phyloP scores from a whole-genome alignment of 1,140 invertebrate species.

The Papilio aristodemus region DNA sequence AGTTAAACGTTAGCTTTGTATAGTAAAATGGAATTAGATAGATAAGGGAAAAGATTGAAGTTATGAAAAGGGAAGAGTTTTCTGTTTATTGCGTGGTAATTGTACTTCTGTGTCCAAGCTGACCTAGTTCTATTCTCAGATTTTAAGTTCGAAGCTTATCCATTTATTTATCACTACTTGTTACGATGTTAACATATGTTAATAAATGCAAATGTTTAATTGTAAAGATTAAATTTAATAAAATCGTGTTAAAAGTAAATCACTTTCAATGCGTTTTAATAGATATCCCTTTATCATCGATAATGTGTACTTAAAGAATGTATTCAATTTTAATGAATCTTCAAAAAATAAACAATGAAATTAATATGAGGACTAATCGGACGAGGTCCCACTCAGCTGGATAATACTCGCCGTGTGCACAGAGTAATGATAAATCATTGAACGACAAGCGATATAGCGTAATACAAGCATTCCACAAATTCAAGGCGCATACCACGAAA shows the following conservation, averaged over 20 bases:
- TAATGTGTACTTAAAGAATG: constrained; percentile 28
- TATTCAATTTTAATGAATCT: constrained; percentile 28
- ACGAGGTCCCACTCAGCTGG: constrained; percentile 21
- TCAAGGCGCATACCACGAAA: constrained; percentile 50
- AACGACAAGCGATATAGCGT: constrained; percentile 44
- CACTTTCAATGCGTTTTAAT: constrained; percentile 24
- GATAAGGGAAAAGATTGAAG: too few species aligned
- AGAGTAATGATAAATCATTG: constrained; percentile 37
- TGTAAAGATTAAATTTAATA: constrained; percentile 6
- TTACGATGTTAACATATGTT: background rate
- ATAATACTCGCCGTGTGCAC: constrained; percentile 6
- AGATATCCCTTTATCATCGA: constrained; percentile 13
- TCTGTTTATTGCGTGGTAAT: too few species aligned
- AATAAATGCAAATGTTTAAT: constrained; percentile 29
- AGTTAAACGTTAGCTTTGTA: too few species aligned
- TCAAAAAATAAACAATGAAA: constrained; percentile 18
- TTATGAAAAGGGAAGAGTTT: too few species aligned
- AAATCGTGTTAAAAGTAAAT: constrained; percentile 32
- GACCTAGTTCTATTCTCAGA: too few species aligned
- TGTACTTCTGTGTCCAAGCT: too few species aligned
- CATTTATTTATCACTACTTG: background rate
- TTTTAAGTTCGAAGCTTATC: background rate
- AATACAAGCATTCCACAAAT: constrained; percentile 54
- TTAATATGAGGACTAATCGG: constrained; percentile 26
- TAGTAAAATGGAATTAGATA: too few species aligned